Base-by-base conservation (phyloP, 2,888 invertebrate species). In the Melanchra persicariae region DNA sequence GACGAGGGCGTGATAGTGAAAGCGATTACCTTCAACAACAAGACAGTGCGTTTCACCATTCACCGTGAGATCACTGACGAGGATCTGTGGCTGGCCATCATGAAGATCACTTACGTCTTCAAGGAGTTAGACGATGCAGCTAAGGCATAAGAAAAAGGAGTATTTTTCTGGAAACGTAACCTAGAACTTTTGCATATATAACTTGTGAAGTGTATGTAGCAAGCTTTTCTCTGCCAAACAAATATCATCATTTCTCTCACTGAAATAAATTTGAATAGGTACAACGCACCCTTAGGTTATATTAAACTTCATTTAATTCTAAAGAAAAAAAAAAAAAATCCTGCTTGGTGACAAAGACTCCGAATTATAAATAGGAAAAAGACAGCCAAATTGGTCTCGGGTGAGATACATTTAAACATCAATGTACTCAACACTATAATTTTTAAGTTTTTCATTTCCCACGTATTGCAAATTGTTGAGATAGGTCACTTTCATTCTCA, bases 61-160 rank as follows among this genome's bases (percentile, higher is more conserved):
- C 97, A 98, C 90, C 96, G 97, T 83, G 97, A 98, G 88, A 97
- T 98, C 57, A 95, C 95, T 1, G 97, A 97, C 82, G 96, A 97
- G 79, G 97, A 97, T 84, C 94, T 98, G 9, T 95, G 97, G 87
- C 95, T 97, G 70, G 97, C 97, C 70, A 97, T 98, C 83, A 96
- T 96, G 89, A 98, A 98, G 93, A 94, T 98, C 69, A 93, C 93
- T 0, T 97, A 96, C 79, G 97, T 98, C 24, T 97, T 98, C 74
- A 96, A 94, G 74, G 97, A 98, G 89, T 92, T 97, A 51, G 97
- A 97, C 74, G 88, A 89, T 17, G 82, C 85, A 8, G 74, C 68
- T 19, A 64, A 61, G 10, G 81, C 62, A 10, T 71, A 72, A 12
- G 19, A n/a, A 24, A 22, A 24, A 43, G 0, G 10, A n/a, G 4